phyloP scores from a whole-genome alignment of 2,113 vertebrate genomes.

The Capra hircus region DNA sequence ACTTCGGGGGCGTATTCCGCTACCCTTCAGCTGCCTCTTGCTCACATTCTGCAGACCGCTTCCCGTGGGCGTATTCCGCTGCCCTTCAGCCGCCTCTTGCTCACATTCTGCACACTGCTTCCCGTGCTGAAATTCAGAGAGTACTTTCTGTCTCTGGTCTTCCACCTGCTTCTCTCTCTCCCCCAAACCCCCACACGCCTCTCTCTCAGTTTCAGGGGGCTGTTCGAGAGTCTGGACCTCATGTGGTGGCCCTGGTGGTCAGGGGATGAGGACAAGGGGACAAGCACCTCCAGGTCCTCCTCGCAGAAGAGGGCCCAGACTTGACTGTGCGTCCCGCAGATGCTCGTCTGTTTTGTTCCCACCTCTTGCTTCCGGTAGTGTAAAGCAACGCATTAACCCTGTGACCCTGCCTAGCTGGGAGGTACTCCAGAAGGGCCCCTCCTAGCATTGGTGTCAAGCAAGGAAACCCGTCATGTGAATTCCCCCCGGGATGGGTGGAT shows the following conservation, averaged over 20 bases:
- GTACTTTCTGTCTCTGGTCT: not conserved
- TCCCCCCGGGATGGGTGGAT: not conserved
- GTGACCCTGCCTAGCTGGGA: not conserved
- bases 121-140: not conserved
- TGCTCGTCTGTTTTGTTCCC: not conserved
- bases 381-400: not conserved
- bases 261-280: not conserved
- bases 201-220: not conserved
- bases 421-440: not conserved
- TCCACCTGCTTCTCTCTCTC: not conserved
- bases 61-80: no score
- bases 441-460: not conserved
- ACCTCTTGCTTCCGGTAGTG: not conserved
- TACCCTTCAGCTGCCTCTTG: not conserved
- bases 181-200: not conserved
- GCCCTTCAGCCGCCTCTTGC: no score
- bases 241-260: not conserved
- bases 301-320: not conserved
- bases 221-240: not conserved
- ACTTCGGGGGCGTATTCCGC: not conserved
- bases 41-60: not conserved
- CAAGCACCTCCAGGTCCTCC: slow-evolving; percentile 25
- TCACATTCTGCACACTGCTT: no score
- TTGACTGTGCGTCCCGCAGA: not conserved
- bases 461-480: not conserved